phyloP scores from a whole-genome alignment of 1,140 invertebrate species.

The Trachymyrmex cornetzi region DNA sequence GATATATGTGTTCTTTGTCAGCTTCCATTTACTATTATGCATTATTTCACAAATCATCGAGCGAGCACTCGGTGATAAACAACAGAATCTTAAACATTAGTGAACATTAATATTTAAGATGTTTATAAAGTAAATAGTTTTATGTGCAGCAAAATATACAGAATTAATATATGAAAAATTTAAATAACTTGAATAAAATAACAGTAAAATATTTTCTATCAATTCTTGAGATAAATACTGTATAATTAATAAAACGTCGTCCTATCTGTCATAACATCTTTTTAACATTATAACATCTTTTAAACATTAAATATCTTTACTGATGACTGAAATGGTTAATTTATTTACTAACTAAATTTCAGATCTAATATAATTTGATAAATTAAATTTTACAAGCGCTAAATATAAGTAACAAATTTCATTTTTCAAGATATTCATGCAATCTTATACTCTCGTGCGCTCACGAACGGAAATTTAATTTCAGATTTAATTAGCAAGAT shows the following conservation, averaged over 20 bases:
- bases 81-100: not conserved
- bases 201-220: not conserved
- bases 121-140: not conserved
- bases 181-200: not conserved
- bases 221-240: not conserved
- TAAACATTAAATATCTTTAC: not conserved
- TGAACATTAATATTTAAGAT: not conserved
- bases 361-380: not conserved
- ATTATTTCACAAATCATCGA: constrained; percentile 5
- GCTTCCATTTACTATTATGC: constrained; percentile 7
- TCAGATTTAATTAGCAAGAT: constrained; percentile 61
- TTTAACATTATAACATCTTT: not conserved
- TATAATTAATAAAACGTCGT: not conserved
- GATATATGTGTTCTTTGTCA: not conserved
- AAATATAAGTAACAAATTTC: constrained; percentile 37
- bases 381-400: constrained; percentile 37
- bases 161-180: not conserved
- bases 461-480: constrained; percentile 55
- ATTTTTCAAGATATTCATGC: constrained; percentile 53
- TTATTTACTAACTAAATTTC: constrained; percentile 6
- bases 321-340: not conserved
- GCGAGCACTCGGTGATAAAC: not conserved
- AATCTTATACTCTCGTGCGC: constrained; percentile 25
- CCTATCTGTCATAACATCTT: not conserved
- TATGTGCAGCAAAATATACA: not conserved